Evolutionary conservation across 2,888 invertebrate species (phyloP).

Genomic region (Agrypnus murinus): DNA sequence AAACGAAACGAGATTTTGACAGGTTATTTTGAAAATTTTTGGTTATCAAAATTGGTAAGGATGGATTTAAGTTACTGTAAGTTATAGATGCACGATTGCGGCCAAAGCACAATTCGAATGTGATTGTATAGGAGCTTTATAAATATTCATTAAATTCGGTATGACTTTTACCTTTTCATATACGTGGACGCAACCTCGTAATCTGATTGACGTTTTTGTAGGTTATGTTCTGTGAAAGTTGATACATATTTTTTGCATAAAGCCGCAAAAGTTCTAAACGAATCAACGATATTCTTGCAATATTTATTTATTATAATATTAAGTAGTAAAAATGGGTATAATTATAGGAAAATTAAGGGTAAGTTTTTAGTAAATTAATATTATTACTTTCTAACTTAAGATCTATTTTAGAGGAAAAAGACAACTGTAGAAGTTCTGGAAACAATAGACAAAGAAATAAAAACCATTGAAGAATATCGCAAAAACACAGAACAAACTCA

Average conservation of each 20-base stretch:
- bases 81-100: background rate
- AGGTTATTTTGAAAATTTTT: constrained; percentile 52
- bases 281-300: too few species aligned
- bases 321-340: constrained; percentile 74
- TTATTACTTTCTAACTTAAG: background rate
- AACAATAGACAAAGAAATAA: constrained; percentile 85
- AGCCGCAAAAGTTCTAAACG: background rate
- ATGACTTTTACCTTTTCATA: constrained; percentile 45
- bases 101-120: background rate
- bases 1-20: constrained; percentile 44
- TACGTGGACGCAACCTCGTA: constrained; percentile 8
- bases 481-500: constrained; percentile 86
- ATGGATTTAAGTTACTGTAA: constrained; percentile 21
- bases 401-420: constrained; percentile 73
- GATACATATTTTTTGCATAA: constrained; percentile 18
- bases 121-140: constrained; percentile 10
- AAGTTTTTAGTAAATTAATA: constrained; percentile 65
- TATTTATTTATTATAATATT: background rate
- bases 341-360: constrained; percentile 81
- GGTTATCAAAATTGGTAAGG: constrained; percentile 40
- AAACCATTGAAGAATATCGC: constrained; percentile 86
- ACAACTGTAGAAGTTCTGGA: constrained; percentile 77
- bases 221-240: constrained; percentile 51
- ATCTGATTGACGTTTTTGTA: constrained; percentile 36
- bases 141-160: constrained; percentile 47